Base-by-base conservation (phyloP, 2,888 invertebrate species). In the Phengaris arion region DNA sequence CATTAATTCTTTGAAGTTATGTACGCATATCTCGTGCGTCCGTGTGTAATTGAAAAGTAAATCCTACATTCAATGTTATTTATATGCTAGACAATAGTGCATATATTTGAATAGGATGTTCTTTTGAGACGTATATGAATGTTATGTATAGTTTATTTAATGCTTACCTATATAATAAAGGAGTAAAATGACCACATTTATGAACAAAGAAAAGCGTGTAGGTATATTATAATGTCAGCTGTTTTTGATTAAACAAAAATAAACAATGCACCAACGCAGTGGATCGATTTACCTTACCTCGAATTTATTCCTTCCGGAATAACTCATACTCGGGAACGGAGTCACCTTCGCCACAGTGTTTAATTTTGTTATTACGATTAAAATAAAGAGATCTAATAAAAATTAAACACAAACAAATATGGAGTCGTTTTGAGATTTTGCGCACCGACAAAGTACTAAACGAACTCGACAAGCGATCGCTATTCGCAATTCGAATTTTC, bases 241-340 rank as follows among this genome's bases (percentile, higher is more conserved):
- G 95, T 95, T 95, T 91, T 86, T 86, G 85, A 89, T 90, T 91
- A 90, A 90, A 88, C 82, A 86, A 90, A 90, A 92, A 92, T 89
- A 93, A 89, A 92, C 75, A 90, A 90, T 88, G 89, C 85, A 85
- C 75, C 75, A 72, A 79, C 74, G 73, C 74, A 15, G 76, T 75
- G 74, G 77, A 84, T 83, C 82, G 79, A 82, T 81, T 70, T 73
- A 77, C 85, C 94, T 88, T 86, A 95, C 95, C 94, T 95, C 95
- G 87, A 95, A 95, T 91, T 95, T 95, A 89, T 94, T 95, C 92
- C 95, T 94, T 83, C 94, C 94, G 86, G 95, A 95, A 92, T 94
- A 94, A 89, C 93, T 94, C 95, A 95, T 95, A 84, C 84, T 92
- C 84, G 94, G 90, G 84, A 89, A 90, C 75, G 93, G 92, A 77